Base-by-base conservation (phyloP, 2,797 vertebrate species). In the Myiothlypis coronata region DNA sequence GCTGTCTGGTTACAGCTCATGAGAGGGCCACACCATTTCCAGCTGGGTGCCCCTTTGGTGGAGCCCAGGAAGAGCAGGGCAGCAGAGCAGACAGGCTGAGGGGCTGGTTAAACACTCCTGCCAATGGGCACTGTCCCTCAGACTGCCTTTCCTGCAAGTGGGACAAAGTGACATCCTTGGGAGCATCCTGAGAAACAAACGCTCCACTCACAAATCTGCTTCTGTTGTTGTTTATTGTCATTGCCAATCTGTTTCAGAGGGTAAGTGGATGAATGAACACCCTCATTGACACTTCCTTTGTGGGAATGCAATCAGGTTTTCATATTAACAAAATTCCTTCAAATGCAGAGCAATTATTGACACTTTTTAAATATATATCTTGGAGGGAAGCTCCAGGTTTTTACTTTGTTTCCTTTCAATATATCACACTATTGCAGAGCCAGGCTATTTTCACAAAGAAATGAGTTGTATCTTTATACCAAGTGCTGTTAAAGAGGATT, bases 401-500 rank as follows among this genome's bases (percentile, higher is more conserved):
- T 88, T 39, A 47, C 70, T 97, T 93, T 93, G 80, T 89, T 96
- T 96, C 91, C 90, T 69, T 89, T 93, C 77, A 94, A 55, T 74
- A 37, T 32, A 95, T 88, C 75, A 53, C 81, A 35, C 26, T 8
- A 44, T 76, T 86, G 89, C 94, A 76, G 61, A 95, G 55, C 70
- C 85, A 92, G 83, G 70, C 83, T 95, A 53, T 95, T 95, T 96
- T 92, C 84, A 95, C 92, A 95, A 94, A 96, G 91, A 96, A 95
- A 76, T 89, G 78, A 96, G 70, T 95, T 96, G 90, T 91, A 83
- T 96, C 94, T 96, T 96, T 95, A 93, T 83, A 94, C 49, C 75
- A 91, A 97, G 77, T 85, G 71, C 95, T 83, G 71, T 85, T 93
- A 96, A 96, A 97, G 91, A 94, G 87, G 87, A 96, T 97, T 98